Evolutionary conservation across 1,140 invertebrate species (phyloP).

Genomic region (Octopus sinensis): DNA sequence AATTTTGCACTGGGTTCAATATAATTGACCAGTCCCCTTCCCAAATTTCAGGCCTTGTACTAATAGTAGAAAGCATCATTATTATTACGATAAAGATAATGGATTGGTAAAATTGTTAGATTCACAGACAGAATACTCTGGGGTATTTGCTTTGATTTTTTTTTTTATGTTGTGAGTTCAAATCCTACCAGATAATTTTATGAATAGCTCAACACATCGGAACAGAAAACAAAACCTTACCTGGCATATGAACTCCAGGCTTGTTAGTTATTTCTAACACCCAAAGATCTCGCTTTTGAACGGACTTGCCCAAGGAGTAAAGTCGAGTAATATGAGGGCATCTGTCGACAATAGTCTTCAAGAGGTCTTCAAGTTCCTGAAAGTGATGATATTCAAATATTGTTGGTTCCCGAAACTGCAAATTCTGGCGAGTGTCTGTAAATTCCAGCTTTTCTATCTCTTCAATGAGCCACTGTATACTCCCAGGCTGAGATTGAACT

Average conservation of each 20-base stretch:
- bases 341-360: constrained; percentile 72
- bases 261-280: constrained; percentile 83
- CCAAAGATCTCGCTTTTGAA: constrained; percentile 81
- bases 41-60: too few species aligned
- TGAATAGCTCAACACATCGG: too few species aligned
- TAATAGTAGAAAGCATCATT: too few species aligned
- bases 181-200: too few species aligned
- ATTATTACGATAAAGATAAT: too few species aligned
- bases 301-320: constrained; percentile 50
- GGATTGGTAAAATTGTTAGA: too few species aligned
- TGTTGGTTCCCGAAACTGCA: constrained; percentile 43
- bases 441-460: constrained; percentile 42
- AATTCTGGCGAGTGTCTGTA: constrained; percentile 36
- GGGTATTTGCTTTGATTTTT: too few species aligned
- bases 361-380: constrained; percentile 77
- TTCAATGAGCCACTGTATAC: constrained; percentile 17
- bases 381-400: constrained; percentile 88
- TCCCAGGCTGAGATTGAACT: not conserved
- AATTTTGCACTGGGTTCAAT: too few species aligned
- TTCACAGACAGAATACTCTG: too few species aligned
- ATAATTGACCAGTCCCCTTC: too few species aligned
- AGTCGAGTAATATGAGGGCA: constrained; percentile 66
- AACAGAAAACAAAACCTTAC: constrained; percentile 61
- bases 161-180: too few species aligned
- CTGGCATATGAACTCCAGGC: constrained; percentile 84